Base-by-base conservation (phyloP, 2,888 invertebrate genomes). In the Meta bourneti region DNA sequence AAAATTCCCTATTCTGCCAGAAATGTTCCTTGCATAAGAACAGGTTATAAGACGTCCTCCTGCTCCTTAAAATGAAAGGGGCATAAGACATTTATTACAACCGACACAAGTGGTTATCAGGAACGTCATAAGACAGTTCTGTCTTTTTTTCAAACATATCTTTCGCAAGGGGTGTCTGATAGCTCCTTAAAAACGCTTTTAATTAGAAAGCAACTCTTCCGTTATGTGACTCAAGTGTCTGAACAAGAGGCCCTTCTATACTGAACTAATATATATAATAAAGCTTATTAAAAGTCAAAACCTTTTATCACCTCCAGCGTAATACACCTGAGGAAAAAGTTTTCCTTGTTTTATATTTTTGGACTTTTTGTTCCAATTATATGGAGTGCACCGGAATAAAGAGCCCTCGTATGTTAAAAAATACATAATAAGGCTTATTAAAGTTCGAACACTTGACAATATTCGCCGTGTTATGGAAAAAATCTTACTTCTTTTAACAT, bases 361-460 rank as follows among this genome's bases (percentile, higher is more conserved):
- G n/a, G 49, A 51, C 51, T 77, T 77, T 77, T 77, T 77, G n/a
- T 8, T 49, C 77, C 77, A 77, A 77, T 77, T 77, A 77, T 16
- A 51, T 9, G 8, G 51, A 19, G 51, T n/a, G 16, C n/a, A 51
- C n/a, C n/a, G 74, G 51, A 51, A 61, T 61, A 61, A 48, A 77
- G 77, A 77, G 77, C 16, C n/a, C 77, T 77, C 77, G n/a, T 49
- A n/a, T 8, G 8, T 51, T 19, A 51, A 51, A 77, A 49, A 51
- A 77, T 77, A 49, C 5, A 19, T 77, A 77, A 77, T 51, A 77
- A 77, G 77, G 49, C 19, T 77, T 77, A 77, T 77, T 77, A 77
- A 16, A 49, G 13, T 77, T 77, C 51, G 51, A 77, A 49, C 16
- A 7, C 51, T 77, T 51, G 51, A 77, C 16, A n/a, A 19, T 52